phyloP scores from a whole-genome alignment of 2,888 invertebrate genomes.

The Acrobasis suavella region DNA sequence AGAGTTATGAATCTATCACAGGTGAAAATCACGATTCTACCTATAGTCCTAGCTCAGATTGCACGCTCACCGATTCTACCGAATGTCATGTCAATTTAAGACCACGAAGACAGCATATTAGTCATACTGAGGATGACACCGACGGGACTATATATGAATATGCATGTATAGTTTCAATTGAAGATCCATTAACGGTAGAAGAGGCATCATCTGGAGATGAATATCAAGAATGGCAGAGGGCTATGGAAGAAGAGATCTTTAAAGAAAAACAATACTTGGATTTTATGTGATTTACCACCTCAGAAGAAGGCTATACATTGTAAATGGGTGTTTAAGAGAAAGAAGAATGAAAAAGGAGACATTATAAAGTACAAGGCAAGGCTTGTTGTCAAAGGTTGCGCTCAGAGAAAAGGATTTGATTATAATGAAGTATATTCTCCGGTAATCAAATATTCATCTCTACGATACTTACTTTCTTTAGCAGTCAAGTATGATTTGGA shows the following conservation, averaged over 20 bases:
- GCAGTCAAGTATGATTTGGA: neutral
- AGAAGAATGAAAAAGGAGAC: constrained; percentile 32
- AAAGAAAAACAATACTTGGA: constrained; percentile 17
- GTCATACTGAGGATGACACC: neutral
- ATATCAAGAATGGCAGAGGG: constrained; percentile 11
- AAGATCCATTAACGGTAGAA: constrained; percentile 18
- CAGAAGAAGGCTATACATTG: constrained; percentile 29
- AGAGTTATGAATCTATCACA: neutral
- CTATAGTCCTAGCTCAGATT: neutral
- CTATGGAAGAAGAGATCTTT: constrained; percentile 21
- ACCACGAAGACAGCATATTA: neutral
- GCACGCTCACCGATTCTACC: neutral
- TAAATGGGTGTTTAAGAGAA: constrained; percentile 39
- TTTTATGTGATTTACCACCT: neutral
- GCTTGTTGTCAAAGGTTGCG: constrained; percentile 27
- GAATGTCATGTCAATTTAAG: constrained; percentile 2
- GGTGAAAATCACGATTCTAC: neutral
- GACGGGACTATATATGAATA: neutral
- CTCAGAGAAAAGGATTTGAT: constrained; percentile 25
- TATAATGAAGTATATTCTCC: constrained; percentile 29
- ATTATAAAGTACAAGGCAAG: constrained; percentile 30
- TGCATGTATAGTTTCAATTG: neutral
- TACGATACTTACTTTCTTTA: constrained; percentile 4
- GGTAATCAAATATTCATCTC: constrained; percentile 27
- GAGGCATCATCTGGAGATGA: constrained; percentile 18